Evolutionary conservation across 30 jellyfish, hydroid and myxozoan genomes (phyloP).

Genomic region (Cassiopea xamachana): DNA sequence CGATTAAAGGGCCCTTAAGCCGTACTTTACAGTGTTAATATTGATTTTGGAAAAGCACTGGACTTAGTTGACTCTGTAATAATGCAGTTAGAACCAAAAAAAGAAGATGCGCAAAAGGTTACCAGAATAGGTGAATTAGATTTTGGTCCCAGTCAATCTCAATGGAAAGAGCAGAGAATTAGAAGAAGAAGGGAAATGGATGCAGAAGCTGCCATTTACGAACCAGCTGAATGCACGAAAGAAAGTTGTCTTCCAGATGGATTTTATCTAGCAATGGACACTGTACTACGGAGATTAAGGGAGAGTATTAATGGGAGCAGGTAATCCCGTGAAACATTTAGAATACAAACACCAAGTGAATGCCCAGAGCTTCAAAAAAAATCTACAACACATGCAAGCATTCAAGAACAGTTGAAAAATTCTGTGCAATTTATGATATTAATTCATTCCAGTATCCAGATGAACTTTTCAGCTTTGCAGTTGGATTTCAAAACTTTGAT

Average conservation of each 20-base stretch:
- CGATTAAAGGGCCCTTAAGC: no score
- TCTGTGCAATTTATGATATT: conserved; percentile 26
- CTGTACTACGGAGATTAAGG: conserved; percentile 47
- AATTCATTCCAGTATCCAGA: conserved; percentile 21
- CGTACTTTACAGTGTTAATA: conserved; percentile 39
- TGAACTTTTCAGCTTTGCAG: conserved; percentile 44
- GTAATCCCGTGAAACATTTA: conserved; percentile 49
- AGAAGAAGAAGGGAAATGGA: conserved; percentile 43
- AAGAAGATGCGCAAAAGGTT: conserved; percentile 32
- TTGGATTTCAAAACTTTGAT: conserved; percentile 5
- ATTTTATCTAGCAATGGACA: conserved; percentile 50
- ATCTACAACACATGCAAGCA: conserved; percentile 17
- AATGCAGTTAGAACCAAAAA: conserved; percentile 7
- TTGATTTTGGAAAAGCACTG: conserved; percentile 55
- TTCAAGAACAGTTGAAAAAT: background rate
- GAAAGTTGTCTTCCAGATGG: conserved; percentile 47
- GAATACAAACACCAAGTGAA: background rate
- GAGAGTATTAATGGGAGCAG: conserved; percentile 44
- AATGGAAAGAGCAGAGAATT: conserved; percentile 34
- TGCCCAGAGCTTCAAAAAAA: conserved; percentile 13
- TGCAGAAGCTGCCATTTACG: conserved; percentile 58
- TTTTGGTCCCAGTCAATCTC: conserved; percentile 30
- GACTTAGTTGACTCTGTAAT: conserved; percentile 47
- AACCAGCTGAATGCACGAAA: conserved; percentile 38
- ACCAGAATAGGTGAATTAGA: conserved; percentile 17